phyloP scores from a whole-genome alignment of 35 echinoderm and acorn worm genomes.

The Lytechinus pictus region DNA sequence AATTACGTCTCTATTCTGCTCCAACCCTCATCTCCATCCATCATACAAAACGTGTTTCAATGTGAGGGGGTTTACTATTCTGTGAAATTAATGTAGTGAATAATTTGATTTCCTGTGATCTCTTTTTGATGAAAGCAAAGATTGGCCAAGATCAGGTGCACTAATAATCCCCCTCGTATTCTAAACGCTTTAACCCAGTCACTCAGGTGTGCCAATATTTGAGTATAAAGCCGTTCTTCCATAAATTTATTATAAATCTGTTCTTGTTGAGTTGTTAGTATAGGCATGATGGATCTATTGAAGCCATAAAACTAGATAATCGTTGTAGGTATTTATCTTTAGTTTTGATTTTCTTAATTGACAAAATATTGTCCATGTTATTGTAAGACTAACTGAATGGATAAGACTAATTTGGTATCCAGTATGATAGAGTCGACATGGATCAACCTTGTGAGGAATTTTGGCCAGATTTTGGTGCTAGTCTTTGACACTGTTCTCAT shows the following conservation, averaged over 20 bases:
- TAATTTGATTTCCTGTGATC: constrained; percentile 13
- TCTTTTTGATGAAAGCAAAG: not conserved
- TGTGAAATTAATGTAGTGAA: constrained; percentile 14
- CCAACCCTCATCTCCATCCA: not conserved
- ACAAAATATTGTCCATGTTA: not conserved
- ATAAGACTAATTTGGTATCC: no score
- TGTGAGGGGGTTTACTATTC: not conserved
- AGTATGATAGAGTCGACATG: no score
- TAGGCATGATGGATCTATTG: not conserved
- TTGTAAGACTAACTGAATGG: no score
- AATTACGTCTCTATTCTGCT: not conserved
- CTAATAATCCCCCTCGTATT: not conserved
- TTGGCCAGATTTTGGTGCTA: no score
- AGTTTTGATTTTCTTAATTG: not conserved
- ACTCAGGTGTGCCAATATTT: not conserved
- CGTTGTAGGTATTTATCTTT: not conserved
- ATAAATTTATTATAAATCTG: not conserved
- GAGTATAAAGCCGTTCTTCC: not conserved
- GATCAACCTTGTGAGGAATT: no score
- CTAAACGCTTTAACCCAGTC: not conserved
- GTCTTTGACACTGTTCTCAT: no score
- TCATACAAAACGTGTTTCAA: not conserved
- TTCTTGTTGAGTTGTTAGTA: not conserved
- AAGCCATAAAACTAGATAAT: not conserved
- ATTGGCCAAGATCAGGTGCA: not conserved